Evolutionary conservation across 1,140 invertebrate genomes (phyloP).

Genomic region (Scaptomyza hsui): DNA sequence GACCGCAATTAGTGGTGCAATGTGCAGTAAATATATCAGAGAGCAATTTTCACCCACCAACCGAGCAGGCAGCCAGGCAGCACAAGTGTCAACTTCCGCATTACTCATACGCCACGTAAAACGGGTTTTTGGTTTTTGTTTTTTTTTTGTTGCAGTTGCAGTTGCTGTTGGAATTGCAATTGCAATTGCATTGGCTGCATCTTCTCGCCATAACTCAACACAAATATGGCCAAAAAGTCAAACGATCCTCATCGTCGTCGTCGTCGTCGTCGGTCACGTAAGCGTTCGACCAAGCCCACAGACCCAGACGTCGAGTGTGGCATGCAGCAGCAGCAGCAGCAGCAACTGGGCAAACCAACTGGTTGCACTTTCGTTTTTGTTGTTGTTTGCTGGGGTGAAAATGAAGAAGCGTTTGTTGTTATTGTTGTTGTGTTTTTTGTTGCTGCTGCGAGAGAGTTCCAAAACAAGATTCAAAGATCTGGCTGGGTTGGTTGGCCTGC

Average conservation of each 20-base stretch:
- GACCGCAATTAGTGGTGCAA: conserved; percentile 58
- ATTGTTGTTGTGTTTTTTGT: conserved; percentile 8
- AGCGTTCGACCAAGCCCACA: conserved; percentile 76
- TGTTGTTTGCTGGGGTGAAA: conserved; percentile 62
- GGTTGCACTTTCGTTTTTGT: conserved; percentile 75
- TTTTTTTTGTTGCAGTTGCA: neutral
- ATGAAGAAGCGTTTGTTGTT: conserved; percentile 75
- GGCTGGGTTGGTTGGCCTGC: conserved; percentile 44
- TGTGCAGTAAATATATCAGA: conserved; percentile 75
- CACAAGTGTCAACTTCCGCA: conserved; percentile 79
- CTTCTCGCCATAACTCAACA: conserved; percentile 74
- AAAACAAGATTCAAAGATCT: conserved; percentile 70
- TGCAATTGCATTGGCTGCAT: conserved; percentile 51
- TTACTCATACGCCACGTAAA: conserved; percentile 73
- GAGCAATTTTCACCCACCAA: conserved; percentile 70
- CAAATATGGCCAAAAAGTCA: conserved; percentile 80
- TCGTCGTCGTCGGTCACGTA: conserved; percentile 66
- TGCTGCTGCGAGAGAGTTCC: conserved; percentile 60
- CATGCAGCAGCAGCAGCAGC: no score
- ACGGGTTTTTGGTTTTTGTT: conserved; percentile 59
- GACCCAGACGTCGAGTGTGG: conserved; percentile 37
- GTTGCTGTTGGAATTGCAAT: conserved; percentile 12
- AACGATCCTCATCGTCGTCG: conserved; percentile 70
- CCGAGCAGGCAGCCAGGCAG: conserved; percentile 2
- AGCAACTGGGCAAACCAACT: conserved; percentile 27